These are phyloP conservation scores for Paratilapia polleni DNA, from an alignment of 2,113 vertebrate genomes.

Conservation along the genomic window DNA sequence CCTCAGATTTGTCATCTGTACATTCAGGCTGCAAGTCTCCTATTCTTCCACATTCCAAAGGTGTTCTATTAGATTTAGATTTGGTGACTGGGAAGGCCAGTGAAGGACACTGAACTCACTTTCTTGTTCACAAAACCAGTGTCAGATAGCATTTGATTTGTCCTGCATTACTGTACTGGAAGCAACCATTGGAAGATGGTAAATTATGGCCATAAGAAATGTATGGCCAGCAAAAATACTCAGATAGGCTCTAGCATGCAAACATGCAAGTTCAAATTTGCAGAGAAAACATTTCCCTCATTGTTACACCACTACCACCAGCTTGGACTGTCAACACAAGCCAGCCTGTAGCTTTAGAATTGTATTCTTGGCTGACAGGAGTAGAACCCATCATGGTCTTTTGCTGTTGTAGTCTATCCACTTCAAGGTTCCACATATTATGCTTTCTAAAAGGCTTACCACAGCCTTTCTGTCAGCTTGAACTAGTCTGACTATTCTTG, in stretches of 20 bases:
- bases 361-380: neutral
- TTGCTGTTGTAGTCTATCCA: too few species aligned
- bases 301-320: neutral
- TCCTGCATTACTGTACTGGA: neutral
- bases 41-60: neutral
- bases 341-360: neutral
- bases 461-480: neutral
- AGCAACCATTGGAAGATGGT: neutral
- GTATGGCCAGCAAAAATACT: neutral
- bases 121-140: neutral
- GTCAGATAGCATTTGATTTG: rapidly evolving
- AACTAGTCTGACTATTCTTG: neutral
- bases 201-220: neutral
- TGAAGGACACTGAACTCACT: neutral
- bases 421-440: neutral
- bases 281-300: neutral
- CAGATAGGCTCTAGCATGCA: neutral
- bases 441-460: neutral
- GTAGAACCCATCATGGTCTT: neutral
- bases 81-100: rapidly evolving
- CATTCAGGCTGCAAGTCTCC: neutral
- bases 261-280: neutral
- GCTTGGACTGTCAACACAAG: neutral
- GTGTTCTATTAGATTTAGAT: neutral
- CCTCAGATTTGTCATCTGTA: too few species aligned